phyloP scores from a whole-genome alignment of 1,140 invertebrate species.

The Conus ventricosus region DNA sequence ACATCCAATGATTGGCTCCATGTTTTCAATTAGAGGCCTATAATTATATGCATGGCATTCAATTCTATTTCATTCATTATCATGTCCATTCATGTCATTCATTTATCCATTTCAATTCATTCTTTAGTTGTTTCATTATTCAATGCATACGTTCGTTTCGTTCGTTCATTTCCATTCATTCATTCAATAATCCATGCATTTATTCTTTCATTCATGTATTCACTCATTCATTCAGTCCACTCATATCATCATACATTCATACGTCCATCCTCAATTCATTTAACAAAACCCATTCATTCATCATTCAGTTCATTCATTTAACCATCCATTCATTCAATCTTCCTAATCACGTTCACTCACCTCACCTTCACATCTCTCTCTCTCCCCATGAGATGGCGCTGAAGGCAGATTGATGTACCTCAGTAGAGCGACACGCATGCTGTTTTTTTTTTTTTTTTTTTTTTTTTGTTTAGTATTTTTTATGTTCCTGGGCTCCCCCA shows the following conservation, averaged over 20 bases:
- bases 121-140: no score
- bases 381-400: slow-evolving; percentile 86
- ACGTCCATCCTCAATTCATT: background rate
- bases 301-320: background rate
- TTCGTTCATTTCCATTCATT: background rate
- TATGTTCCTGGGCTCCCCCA: slow-evolving; percentile 95
- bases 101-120: no score
- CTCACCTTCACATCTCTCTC: no score
- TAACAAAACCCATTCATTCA: background rate
- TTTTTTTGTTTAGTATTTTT: no score
- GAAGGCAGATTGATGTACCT: slow-evolving; percentile 96
- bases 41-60: background rate
- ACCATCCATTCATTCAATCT: no score
- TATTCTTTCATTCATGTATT: background rate
- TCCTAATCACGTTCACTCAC: no score
- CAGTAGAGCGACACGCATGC: slow-evolving; percentile 90
- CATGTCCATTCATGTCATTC: no score
- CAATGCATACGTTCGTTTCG: no score
- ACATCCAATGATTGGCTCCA: no score
- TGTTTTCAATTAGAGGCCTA: no score
- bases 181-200: background rate
- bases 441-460: no score
- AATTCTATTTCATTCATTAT: background rate
- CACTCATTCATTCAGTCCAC: background rate
- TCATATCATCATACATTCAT: no score